Conservation (phyloP, 2,888 invertebrate genomes). For the Resseliella maxima region DNA sequence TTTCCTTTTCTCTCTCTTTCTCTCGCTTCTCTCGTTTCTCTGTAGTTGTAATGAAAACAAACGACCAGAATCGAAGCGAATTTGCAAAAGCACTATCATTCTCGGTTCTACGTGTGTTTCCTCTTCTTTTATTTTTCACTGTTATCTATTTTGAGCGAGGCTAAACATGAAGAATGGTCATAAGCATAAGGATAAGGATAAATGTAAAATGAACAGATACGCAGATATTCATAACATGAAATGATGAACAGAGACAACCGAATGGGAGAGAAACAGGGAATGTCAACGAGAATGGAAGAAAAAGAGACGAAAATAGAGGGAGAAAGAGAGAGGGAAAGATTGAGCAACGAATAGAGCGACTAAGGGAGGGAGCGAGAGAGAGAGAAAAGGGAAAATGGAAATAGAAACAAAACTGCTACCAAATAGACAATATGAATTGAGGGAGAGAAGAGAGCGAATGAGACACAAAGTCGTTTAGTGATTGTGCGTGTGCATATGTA, state of each 20-base stretch:
- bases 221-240: neutral
- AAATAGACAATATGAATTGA: no score
- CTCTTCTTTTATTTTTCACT: neutral
- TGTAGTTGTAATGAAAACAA: slow-evolving; percentile 36
- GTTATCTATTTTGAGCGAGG: neutral
- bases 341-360: neutral
- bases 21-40: no score
- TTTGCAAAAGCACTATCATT: slow-evolving; percentile 8
- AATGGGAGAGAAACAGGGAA: neutral
- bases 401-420: no score
- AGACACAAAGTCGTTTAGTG: no score
- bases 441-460: neutral
- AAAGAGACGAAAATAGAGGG: neutral
- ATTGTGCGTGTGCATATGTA: no score
- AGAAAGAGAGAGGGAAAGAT: neutral
- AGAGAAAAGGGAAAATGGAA: no score
- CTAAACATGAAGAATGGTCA: neutral
- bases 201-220: neutral
- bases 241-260: neutral
- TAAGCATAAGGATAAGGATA: neutral
- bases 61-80: neutral
- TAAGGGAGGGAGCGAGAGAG: no score
- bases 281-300: neutral
- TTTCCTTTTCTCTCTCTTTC: neutral
- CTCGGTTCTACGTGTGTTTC: neutral